Base-by-base conservation (phyloP, 2,888 invertebrate species). In the Ophioninae sp. region DNA sequence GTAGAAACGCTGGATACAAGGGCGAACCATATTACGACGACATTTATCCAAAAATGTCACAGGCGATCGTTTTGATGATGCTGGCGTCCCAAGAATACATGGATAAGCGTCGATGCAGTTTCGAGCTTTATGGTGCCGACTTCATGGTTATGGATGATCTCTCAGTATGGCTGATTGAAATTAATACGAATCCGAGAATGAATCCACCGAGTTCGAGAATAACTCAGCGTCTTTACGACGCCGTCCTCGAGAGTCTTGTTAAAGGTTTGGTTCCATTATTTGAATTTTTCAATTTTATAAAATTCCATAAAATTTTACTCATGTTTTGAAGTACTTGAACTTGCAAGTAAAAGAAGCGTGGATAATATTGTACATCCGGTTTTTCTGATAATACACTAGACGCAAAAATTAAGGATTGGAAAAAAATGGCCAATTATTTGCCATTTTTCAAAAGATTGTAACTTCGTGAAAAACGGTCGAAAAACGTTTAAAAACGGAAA, bases 151-250 rank as follows among this genome's bases (percentile, higher is more conserved):
- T 97, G 80, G 96, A 97, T 89, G 96, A 97, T 88, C 97, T 95
- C 88, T 95, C 95, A 84, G 98, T 98, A 0, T 98, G 98, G 96
- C 93, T 98, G 83, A 97, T 99, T 88, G 98, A 99, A 94, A 98
- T 98, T 86, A 98, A 99, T 93, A 96, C 97, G 1, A 96, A 96
- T 90, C 98, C 98, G 0, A 96, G 97, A 92, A 95, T 98, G 93
- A 94, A 95, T 83, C 94, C 96, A 30, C 93, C 94, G 5, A 97
- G 97, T 39, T 98, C 98, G 0, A 95, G 95, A 79, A 95, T 98
- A 13, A 98, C 98, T 0, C 96, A 96, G 0, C 94, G 95, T 86
- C 95, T 98, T 91, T 98, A 98, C 91, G 95, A 96, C 3, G 94
- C 95, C 87, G 97, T 97, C 6, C 93, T 98, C 21, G 95, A 97